A percentile compares a stretch with the other conserved stretches of the same genome.
phyloP scores from a whole-genome alignment of 2,797 vertebrate species.

The Enteromius afrohamiltoni region DNA sequence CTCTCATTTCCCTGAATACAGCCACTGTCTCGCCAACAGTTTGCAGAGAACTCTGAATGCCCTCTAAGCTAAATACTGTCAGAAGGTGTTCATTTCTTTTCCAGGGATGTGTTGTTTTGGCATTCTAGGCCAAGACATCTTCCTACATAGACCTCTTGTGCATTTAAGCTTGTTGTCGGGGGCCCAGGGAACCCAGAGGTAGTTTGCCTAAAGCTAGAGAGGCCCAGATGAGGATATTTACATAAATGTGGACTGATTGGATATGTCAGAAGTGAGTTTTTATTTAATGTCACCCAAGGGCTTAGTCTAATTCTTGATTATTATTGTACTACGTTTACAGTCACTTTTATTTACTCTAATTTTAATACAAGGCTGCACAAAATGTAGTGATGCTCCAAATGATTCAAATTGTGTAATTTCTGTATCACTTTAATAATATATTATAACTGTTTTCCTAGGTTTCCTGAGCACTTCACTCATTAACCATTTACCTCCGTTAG shows the following conservation, averaged over 20 bases:
- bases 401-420: not conserved
- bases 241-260: slow-evolving; percentile 48
- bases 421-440: not conserved
- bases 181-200: slow-evolving; percentile 61
- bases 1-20: slow-evolving; percentile 66
- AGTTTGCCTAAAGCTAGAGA: slow-evolving; percentile 62
- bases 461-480: not conserved
- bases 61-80: slow-evolving; percentile 82
- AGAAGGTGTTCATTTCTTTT: slow-evolving; percentile 75
- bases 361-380: not conserved
- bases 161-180: slow-evolving; percentile 68
- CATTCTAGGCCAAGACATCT: slow-evolving; percentile 71
- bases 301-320: not conserved
- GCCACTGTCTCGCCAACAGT: slow-evolving; percentile 71
- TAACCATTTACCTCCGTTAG: not conserved
- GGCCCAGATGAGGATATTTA: slow-evolving; percentile 62
- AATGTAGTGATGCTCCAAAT: not conserved
- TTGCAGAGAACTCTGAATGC: slow-evolving; percentile 70
- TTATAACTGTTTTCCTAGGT: not conserved
- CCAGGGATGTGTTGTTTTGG: slow-evolving; percentile 71
- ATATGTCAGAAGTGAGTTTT: slow-evolving; percentile 17
- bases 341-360: not conserved
- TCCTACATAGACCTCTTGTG: slow-evolving; percentile 64
- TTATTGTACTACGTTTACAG: not conserved
- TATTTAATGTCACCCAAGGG: slow-evolving; percentile 28